These are phyloP conservation scores for Crotalus helleri DNA, from an alignment of 2,113 vertebrate species.

Conservation along the genomic window DNA sequence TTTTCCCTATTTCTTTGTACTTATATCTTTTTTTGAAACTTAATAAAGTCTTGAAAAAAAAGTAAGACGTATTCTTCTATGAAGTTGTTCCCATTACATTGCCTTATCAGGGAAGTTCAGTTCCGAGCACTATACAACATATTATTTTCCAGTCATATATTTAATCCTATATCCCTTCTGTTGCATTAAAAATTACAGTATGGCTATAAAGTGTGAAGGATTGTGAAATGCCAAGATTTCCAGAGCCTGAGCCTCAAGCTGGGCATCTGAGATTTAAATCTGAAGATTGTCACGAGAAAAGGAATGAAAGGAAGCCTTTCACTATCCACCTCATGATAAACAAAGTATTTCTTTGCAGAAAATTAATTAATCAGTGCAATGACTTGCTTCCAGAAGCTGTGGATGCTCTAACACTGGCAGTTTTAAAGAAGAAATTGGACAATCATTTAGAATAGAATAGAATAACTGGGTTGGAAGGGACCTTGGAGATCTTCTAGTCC, in stretches of 20 bases:
- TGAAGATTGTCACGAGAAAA: background rate
- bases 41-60: background rate
- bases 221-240: background rate
- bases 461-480: no score
- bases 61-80: background rate
- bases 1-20: background rate
- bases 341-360: background rate
- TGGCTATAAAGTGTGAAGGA: background rate
- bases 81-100: background rate
- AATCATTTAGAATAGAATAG: no score
- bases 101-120: background rate
- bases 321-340: background rate
- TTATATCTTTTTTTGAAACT: background rate
- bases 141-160: background rate
- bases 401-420: background rate
- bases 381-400: background rate
- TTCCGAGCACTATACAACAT: background rate
- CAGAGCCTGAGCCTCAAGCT: background rate
- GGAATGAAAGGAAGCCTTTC: background rate
- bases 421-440: background rate
- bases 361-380: background rate
- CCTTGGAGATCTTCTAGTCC: no score
- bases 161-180: background rate
- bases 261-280: background rate
- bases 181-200: background rate